A percentile compares a stretch with the other conserved stretches of the same genome.
These are phyloP conservation scores for Smithornis capensis DNA, from an alignment of 2,113 vertebrate species.

Conservation along the genomic window DNA sequence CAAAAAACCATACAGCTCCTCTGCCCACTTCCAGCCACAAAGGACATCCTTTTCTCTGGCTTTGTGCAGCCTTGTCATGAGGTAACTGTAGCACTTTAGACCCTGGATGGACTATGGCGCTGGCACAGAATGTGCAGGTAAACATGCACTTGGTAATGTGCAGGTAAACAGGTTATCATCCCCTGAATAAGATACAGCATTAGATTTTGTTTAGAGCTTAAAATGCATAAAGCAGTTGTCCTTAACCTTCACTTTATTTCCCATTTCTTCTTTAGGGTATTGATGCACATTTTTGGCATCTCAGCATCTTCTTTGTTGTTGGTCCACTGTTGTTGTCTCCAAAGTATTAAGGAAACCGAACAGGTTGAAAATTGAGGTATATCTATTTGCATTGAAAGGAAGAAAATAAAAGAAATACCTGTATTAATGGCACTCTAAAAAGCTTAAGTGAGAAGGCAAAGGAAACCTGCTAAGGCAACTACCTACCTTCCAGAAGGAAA, in stretches of 20 bases:
- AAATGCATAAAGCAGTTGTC: not conserved
- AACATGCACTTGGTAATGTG: not conserved
- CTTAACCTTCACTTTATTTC: not conserved
- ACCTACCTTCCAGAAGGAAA: not conserved
- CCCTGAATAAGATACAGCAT: not conserved
- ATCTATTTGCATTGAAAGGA: not conserved
- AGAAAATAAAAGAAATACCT: not conserved
- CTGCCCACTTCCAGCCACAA: not conserved
- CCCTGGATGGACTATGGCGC: no score
- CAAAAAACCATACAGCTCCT: not conserved
- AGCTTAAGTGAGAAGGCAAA: not conserved
- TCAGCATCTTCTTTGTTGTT: not conserved
- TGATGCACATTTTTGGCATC: not conserved
- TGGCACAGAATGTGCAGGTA: not conserved
- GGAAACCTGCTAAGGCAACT: not conserved
- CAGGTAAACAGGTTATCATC: not conserved
- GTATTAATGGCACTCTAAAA: not conserved
- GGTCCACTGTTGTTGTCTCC: not conserved
- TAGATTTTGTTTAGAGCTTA: not conserved
- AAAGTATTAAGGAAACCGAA: not conserved
- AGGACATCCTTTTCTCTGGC: rapidly evolving
- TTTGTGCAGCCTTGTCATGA: rapidly evolving
- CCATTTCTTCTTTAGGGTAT: not conserved
- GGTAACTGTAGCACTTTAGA: not conserved
- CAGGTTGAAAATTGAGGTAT: not conserved